A percentile compares a stretch with the other conserved stretches of the same genome.
Evolutionary conservation across 2,888 invertebrate species (phyloP).

Genomic region (Trachelus stipa): DNA sequence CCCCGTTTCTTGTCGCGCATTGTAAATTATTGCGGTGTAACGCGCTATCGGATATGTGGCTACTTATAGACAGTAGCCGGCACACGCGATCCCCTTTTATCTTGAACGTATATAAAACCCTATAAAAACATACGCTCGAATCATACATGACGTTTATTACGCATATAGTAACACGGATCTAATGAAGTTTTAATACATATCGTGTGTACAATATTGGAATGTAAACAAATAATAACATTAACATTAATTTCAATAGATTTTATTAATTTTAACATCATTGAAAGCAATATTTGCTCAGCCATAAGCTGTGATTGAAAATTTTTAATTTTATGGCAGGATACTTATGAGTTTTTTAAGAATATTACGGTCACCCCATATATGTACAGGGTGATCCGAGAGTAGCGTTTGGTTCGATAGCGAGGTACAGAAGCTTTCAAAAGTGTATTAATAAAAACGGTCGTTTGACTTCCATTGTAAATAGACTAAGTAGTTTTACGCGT

Average conservation of each 20-base stretch:
- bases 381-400: no score
- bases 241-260: background rate
- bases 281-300: background rate
- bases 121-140: background rate
- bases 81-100: background rate
- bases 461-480: background rate
- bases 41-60: background rate
- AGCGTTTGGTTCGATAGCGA: no score
- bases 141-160: background rate
- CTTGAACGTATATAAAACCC: background rate
- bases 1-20: background rate
- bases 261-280: background rate
- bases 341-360: no score
- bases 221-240: background rate
- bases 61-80: background rate
- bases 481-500: background rate
- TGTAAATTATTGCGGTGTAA: background rate
- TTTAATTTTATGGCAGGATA: background rate
- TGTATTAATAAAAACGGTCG: background rate
- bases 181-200: background rate
- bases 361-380: no score
- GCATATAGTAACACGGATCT: background rate
- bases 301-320: background rate
- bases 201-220: background rate
- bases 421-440: background rate